A percentile compares a stretch with the other conserved stretches of the same genome.
These are phyloP conservation scores for Pyrrhosoma nymphula DNA, from an alignment of 2,888 invertebrate species.

Conservation along the genomic window DNA sequence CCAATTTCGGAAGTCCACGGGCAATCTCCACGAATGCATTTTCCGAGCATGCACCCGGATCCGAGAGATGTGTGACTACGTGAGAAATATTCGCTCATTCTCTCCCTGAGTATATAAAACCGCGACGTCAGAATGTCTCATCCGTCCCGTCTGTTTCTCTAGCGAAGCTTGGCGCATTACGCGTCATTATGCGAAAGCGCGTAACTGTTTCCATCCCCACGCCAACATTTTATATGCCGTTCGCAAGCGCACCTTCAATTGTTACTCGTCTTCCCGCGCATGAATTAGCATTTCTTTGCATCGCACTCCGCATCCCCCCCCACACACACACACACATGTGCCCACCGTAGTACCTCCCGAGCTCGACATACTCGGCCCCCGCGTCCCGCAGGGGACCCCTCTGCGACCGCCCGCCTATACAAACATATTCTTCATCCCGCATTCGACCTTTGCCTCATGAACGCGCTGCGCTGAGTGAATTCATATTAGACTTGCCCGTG, in stretches of 20 bases:
- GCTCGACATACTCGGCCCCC: not conserved
- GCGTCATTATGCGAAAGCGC: not conserved
- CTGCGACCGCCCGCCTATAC: not conserved
- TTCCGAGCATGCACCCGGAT: not conserved
- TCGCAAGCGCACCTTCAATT: conserved; percentile 28
- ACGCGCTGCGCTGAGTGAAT: not conserved
- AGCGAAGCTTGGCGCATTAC: not conserved
- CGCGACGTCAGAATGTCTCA: conserved; percentile 11
- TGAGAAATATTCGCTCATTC: not conserved
- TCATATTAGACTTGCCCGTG: not conserved
- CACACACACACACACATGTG: not conserved
- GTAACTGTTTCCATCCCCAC: conserved; percentile 28
- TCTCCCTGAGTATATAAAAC: not conserved
- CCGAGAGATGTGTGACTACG: not conserved
- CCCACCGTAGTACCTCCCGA: no score
- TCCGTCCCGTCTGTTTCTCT: not conserved
- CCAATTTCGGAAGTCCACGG: not conserved
- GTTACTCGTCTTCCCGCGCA: conserved; percentile 30
- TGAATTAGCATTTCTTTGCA: conserved; percentile 21
- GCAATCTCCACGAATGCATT: not conserved
- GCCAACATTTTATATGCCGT: conserved; percentile 28
- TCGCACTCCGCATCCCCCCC: not conserved
- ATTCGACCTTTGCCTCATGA: conserved; percentile 16
- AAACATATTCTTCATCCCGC: not conserved
- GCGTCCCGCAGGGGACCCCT: not conserved